These are phyloP conservation scores for Linnaemya tessellans DNA, from an alignment of 2,888 invertebrate genomes.

Conservation along the genomic window DNA sequence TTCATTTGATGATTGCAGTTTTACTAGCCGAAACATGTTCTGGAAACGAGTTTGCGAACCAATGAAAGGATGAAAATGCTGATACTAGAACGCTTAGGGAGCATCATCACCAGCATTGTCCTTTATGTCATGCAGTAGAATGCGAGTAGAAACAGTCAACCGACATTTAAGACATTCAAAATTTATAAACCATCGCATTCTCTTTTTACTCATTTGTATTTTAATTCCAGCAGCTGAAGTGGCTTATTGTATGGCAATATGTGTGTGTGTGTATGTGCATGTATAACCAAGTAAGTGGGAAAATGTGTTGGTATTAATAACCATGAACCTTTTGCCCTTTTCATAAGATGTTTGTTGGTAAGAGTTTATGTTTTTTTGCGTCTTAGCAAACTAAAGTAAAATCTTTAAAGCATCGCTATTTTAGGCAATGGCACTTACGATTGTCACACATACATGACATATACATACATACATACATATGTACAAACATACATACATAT, in stretches of 20 bases:
- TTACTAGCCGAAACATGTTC: conserved; percentile 21
- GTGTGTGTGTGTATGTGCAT: background rate
- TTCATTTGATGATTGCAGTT: conserved; percentile 60
- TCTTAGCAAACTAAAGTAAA: conserved; percentile 7
- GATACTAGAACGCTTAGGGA: background rate
- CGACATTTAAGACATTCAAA: conserved; percentile 41
- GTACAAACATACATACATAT: background rate
- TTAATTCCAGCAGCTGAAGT: conserved; percentile 16
- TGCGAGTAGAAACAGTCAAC: conserved; percentile 14
- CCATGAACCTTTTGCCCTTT: conserved; percentile 70
- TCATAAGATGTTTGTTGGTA: conserved; percentile 50
- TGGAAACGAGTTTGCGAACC: background rate
- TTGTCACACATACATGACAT: background rate
- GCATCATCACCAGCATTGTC: background rate
- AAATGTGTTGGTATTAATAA: conserved; percentile 14
- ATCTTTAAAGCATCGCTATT: conserved; percentile 41
- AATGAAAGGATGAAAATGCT: background rate
- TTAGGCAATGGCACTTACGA: background rate
- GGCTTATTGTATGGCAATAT: background rate
- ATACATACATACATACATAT: background rate
- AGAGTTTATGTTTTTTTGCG: background rate
- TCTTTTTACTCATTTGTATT: conserved; percentile 32
- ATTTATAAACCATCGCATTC: conserved; percentile 48
- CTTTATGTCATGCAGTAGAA: conserved; percentile 5
- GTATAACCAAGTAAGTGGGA: background rate